A percentile compares a stretch with the other conserved stretches of the same genome.
Conservation (phyloP, 2,888 invertebrate genomes). For the Neoascia interrupta region DNA sequence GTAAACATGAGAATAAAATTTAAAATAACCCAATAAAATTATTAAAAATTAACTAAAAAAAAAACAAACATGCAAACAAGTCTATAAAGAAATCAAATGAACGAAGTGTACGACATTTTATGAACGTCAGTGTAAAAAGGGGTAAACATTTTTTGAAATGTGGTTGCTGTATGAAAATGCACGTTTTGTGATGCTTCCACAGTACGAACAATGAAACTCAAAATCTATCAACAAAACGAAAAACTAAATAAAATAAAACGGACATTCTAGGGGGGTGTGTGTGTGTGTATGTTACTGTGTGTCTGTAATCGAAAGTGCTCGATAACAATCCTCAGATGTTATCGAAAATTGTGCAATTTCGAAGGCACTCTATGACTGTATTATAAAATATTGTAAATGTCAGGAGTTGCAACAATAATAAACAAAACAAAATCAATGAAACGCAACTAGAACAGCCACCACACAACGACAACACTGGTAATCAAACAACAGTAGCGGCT, state of each 20-base stretch:
- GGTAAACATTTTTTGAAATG: conserved; percentile 9
- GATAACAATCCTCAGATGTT: conserved; percentile 19
- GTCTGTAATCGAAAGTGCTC: conserved; percentile 23
- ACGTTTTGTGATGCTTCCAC: conserved; percentile 70
- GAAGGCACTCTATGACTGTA: too few relatives aligned
- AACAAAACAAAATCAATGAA: conserved; percentile 41
- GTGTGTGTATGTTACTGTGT: conserved; percentile 11
- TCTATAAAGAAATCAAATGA: conserved; percentile 20
- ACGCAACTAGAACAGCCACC: conserved; percentile 51
- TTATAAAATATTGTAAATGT: too few relatives aligned
- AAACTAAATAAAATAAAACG: not conserved
- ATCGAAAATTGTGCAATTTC: too few relatives aligned
- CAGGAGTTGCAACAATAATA: too few relatives aligned
- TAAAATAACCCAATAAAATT: not conserved
- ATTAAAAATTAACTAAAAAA: conserved; percentile 9
- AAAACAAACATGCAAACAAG: conserved; percentile 60
- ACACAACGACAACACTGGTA: conserved; percentile 44
- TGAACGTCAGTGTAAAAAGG: conserved; percentile 19
- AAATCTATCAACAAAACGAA: conserved; percentile 7
- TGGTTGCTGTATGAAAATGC: conserved; percentile 31
- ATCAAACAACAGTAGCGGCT: conserved; percentile 57
- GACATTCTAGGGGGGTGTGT: conserved; percentile 11
- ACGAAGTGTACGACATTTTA: conserved; percentile 22
- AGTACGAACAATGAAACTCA: conserved; percentile 12
- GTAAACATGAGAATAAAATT: conserved; percentile 76